Percentiles rank a stretch among this genome's conserved stretches.
Conservation (phyloP, 1,140 invertebrate species). For the Helicoverpa zea region DNA sequence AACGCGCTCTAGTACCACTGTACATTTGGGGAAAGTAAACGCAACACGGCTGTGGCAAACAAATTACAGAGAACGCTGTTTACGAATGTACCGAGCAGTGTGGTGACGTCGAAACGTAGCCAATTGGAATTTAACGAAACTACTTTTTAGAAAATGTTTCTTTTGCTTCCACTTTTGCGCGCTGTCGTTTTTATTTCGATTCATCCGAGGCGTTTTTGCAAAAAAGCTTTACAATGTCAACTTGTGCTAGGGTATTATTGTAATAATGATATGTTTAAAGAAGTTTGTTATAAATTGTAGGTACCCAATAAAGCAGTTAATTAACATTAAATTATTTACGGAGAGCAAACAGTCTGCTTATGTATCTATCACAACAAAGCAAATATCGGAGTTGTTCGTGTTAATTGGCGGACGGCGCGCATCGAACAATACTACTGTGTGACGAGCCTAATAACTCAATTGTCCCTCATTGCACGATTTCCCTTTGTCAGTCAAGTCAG, state of each 20-base stretch:
- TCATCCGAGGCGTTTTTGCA: too few relatives aligned
- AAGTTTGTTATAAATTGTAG: too few relatives aligned
- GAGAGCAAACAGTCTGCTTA: conserved; percentile 1
- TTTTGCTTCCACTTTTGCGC: not conserved
- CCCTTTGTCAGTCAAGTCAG: conserved; percentile 40
- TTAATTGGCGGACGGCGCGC: not conserved
- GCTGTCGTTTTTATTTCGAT: too few relatives aligned
- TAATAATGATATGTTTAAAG: too few relatives aligned
- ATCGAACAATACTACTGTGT: conserved; percentile 27
- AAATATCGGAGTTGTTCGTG: conserved; percentile 24
- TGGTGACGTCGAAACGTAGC: not conserved
- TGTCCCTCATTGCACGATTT: conserved; percentile 33
- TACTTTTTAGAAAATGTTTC: conserved; percentile 1
- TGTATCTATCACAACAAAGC: conserved; percentile 18
- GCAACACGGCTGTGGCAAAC: conserved; percentile 49
- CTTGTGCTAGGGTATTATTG: too few relatives aligned
- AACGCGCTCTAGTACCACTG: conserved; percentile 13
- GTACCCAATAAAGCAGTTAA: too few relatives aligned
- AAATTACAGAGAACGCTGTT: conserved; percentile 51
- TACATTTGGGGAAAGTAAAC: conserved; percentile 49
- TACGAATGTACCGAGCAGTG: conserved; percentile 16
- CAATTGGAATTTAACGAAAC: conserved; percentile 37
- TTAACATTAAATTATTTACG: not conserved
- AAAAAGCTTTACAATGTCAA: too few relatives aligned
- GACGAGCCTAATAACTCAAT: conserved; percentile 39